phyloP scores from a whole-genome alignment of 1,140 invertebrate genomes.

The Drosophila repleta region DNA sequence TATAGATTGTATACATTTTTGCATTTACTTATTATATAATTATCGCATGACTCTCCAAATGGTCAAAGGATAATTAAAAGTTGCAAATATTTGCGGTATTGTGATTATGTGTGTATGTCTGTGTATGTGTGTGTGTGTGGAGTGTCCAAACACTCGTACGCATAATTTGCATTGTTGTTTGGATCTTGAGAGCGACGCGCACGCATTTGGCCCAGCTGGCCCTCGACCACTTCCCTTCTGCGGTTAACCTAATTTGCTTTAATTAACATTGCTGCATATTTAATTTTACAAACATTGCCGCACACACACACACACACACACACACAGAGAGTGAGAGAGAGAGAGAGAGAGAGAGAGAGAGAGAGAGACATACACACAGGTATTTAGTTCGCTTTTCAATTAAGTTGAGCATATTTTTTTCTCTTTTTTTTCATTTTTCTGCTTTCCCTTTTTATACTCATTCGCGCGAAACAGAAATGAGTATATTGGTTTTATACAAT shows the following conservation, averaged over 20 bases:
- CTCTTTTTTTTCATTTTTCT: constrained; percentile 9
- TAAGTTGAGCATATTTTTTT: constrained; percentile 51
- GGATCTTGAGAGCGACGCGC: background rate
- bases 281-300: constrained; percentile 67
- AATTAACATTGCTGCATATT: constrained; percentile 78
- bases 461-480: too few species aligned
- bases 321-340: too few species aligned
- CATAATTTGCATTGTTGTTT: constrained; percentile 39
- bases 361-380: constrained; percentile 14
- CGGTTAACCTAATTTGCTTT: constrained; percentile 79
- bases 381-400: constrained; percentile 65
- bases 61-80: background rate
- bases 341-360: too few species aligned
- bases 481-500: too few species aligned
- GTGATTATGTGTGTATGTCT: constrained; percentile 5
- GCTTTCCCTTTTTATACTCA: constrained; percentile 2
- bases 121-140: constrained; percentile 7
- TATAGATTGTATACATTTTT: background rate
- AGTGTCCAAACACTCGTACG: constrained; percentile 7
- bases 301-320: constrained; percentile 27
- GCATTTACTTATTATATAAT: background rate
- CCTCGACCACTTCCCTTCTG: constrained; percentile 25
- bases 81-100: background rate
- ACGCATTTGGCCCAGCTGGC: background rate
- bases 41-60: background rate